phyloP scores from a whole-genome alignment of 2,113 vertebrate genomes.

The Heteronetta atricapilla region DNA sequence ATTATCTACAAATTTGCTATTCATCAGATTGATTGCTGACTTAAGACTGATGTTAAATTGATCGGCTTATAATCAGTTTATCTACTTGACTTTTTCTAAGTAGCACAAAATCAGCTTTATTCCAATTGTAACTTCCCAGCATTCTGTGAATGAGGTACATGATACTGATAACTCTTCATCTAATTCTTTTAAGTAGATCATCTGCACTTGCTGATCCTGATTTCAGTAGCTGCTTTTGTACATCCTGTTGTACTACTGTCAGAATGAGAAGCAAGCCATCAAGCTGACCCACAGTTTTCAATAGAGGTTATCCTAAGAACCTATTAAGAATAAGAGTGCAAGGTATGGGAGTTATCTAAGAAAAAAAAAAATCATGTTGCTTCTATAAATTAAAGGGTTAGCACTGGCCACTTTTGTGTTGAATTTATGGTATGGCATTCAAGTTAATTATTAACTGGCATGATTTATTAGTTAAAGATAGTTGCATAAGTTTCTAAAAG shows the following conservation, averaged over 20 bases:
- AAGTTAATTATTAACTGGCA: not conserved
- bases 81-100: not conserved
- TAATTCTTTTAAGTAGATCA: not conserved
- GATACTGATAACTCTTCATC: not conserved
- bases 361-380: not conserved
- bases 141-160: not conserved
- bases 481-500: not conserved
- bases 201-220: not conserved
- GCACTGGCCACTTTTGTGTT: not conserved
- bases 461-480: not conserved
- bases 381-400: not conserved
- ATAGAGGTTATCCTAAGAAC: not conserved
- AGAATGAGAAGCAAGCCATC: not conserved
- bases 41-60: not conserved
- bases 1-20: not conserved
- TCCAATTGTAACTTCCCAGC: not conserved
- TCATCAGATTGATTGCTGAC: not conserved
- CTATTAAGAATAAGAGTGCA: not conserved
- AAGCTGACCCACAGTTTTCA: not conserved
- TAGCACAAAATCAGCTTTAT: not conserved
- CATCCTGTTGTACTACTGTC: not conserved
- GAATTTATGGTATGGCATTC: not conserved
- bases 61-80: not conserved
- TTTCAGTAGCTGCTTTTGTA: not conserved
- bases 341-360: not conserved